These are phyloP conservation scores for Etheostoma nigrum DNA, from an alignment of 2,797 vertebrate species.

Conservation along the genomic window DNA sequence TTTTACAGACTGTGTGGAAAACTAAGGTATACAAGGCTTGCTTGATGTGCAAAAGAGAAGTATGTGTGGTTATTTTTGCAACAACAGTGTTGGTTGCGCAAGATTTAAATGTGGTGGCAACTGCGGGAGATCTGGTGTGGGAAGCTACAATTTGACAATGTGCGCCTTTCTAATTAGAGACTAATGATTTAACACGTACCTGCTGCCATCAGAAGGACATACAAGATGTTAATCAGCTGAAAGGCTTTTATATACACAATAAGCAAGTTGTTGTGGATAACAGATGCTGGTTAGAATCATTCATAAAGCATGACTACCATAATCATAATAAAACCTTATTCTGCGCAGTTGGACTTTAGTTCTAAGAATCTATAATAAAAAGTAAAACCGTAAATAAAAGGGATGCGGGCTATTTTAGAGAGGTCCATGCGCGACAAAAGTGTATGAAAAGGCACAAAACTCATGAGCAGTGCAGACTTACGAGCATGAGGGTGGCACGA, in stretches of 20 bases:
- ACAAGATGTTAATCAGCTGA: neutral
- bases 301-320: neutral
- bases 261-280: neutral
- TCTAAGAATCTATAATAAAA: neutral
- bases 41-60: conserved; percentile 21
- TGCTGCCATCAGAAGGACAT: neutral
- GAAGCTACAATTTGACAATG: neutral
- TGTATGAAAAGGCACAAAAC: conserved; percentile 14
- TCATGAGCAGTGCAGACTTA: neutral
- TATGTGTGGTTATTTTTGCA: conserved; percentile 11
- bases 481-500: neutral
- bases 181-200: conserved; percentile 15
- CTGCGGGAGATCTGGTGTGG: conserved; percentile 9
- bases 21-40: neutral
- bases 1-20: neutral
- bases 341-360: neutral
- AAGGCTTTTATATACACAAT: neutral
- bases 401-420: neutral
- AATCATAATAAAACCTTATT: neutral
- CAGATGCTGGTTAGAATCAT: conserved; percentile 2
- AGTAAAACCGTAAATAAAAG: neutral
- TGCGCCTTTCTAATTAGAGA: neutral
- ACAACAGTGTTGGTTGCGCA: conserved; percentile 11
- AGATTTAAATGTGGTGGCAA: conserved; percentile 12
- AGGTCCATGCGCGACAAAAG: neutral